Conservation (phyloP, 2,113 vertebrate species). For the Zeus faber region DNA sequence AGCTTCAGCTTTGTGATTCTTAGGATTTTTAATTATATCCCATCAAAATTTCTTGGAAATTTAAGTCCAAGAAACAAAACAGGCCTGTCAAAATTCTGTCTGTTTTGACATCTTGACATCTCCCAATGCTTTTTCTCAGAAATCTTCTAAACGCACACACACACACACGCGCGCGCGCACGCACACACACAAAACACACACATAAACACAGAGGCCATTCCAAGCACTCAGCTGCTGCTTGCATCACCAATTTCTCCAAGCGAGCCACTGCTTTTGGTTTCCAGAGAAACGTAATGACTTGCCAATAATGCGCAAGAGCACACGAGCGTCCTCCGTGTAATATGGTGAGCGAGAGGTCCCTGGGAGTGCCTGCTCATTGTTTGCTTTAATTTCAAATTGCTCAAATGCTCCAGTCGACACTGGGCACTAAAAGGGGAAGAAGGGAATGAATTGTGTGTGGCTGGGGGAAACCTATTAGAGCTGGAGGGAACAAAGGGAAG, state of each 20-base stretch:
- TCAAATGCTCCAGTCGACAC: constrained; percentile 76
- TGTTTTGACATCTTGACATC: no score
- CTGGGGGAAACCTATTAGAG: constrained; percentile 75
- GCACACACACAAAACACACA: constrained; percentile 31
- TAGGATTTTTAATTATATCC: no score
- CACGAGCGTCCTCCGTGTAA: constrained; percentile 75
- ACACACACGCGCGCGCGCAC: constrained; percentile 31
- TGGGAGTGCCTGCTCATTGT: constrained; percentile 73
- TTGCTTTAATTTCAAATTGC: constrained; percentile 80
- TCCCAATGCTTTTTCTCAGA: no score
- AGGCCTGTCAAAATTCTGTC: no score
- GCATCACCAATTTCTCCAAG: constrained; percentile 67
- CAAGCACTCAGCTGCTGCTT: constrained; percentile 73
- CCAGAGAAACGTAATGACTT: constrained; percentile 79
- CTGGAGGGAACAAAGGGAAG: constrained; percentile 71
- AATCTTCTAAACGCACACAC: constrained; percentile 37
- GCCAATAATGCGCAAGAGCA: constrained; percentile 76
- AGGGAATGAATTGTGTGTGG: constrained; percentile 71
- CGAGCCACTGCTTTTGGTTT: constrained; percentile 64
- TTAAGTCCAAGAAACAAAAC: no score
- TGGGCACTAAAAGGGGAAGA: constrained; percentile 68
- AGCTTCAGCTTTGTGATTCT: no score
- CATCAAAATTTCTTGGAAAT: no score
- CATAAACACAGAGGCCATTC: constrained; percentile 43
- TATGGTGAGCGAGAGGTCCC: constrained; percentile 75